A percentile compares a stretch with the other conserved stretches of the same genome.
These are phyloP conservation scores for Syrphus vitripennis DNA, from an alignment of 2,888 invertebrate species.

Conservation along the genomic window DNA sequence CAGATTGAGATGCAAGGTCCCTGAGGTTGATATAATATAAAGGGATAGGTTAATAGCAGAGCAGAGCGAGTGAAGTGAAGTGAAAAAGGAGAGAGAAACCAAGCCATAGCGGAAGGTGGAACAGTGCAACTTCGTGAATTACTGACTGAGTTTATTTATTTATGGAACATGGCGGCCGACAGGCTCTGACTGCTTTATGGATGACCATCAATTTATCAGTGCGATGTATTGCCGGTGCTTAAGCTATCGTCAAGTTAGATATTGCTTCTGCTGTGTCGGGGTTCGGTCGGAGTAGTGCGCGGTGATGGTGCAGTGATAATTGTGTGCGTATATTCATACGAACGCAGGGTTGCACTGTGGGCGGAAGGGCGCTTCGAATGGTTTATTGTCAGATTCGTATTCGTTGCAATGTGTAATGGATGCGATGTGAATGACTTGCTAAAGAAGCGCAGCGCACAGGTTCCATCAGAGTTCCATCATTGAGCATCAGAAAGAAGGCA, in stretches of 20 bases:
- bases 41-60: conserved; percentile 1
- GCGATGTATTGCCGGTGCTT: conserved; percentile 72
- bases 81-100: background rate
- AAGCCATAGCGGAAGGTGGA: conserved; percentile 14
- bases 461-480: background rate
- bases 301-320: background rate
- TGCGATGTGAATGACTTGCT: conserved; percentile 53
- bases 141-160: conserved; percentile 74
- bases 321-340: background rate
- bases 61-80: no score
- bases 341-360: background rate
- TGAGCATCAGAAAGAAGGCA: no score
- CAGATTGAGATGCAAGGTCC: conserved; percentile 41
- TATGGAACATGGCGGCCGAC: conserved; percentile 74
- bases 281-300: background rate
- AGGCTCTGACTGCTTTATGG: conserved; percentile 74
- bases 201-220: conserved; percentile 74
- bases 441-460: conserved; percentile 39
- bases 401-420: conserved; percentile 57
- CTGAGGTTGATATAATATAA: conserved; percentile 19
- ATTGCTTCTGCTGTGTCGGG: conserved; percentile 41
- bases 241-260: conserved; percentile 71
- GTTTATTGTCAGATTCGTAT: conserved; percentile 52
- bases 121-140: conserved; percentile 67
- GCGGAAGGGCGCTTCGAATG: conserved; percentile 8